These are phyloP conservation scores for Trididemnum nubilum DNA, from an alignment of 23 tunicate species.

Conservation along the genomic window DNA sequence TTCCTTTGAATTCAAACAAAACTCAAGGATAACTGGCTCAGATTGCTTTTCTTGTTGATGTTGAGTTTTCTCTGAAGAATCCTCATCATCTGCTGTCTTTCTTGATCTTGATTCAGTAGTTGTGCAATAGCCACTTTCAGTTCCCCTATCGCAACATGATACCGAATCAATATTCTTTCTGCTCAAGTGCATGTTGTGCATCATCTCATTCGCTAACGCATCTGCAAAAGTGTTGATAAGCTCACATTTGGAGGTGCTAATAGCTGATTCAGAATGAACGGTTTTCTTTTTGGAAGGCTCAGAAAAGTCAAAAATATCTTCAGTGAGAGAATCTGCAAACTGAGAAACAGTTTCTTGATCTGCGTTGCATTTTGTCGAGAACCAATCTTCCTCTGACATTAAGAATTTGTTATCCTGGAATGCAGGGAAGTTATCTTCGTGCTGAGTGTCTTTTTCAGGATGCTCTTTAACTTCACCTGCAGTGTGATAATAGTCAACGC, in stretches of 20 bases:
- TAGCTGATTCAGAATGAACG: neutral
- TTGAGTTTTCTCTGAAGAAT: too few relatives aligned
- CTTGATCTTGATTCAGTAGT: conserved; percentile 10
- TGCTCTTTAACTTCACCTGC: neutral
- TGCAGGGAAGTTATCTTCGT: too few relatives aligned
- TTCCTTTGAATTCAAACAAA: too few relatives aligned
- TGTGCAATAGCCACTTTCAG: conserved; percentile 48
- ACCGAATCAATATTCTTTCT: neutral
- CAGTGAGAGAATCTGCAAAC: neutral
- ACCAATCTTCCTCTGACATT: neutral
- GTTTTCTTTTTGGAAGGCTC: neutral
- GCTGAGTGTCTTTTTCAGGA: too few relatives aligned
- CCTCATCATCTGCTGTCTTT: too few relatives aligned
- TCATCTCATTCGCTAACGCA: neutral
- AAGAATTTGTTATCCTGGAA: too few relatives aligned
- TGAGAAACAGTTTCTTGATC: neutral
- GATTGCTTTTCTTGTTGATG: too few relatives aligned
- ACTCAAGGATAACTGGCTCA: too few relatives aligned
- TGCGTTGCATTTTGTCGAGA: neutral
- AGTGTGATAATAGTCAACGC: neutral
- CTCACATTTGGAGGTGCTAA: neutral
- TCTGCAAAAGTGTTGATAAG: neutral
- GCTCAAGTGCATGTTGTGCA: neutral
- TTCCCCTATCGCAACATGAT: conserved; percentile 35
- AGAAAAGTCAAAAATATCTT: neutral